phyloP scores from a whole-genome alignment of 1,140 invertebrate species.

The Temnothorax curvispinosus region DNA sequence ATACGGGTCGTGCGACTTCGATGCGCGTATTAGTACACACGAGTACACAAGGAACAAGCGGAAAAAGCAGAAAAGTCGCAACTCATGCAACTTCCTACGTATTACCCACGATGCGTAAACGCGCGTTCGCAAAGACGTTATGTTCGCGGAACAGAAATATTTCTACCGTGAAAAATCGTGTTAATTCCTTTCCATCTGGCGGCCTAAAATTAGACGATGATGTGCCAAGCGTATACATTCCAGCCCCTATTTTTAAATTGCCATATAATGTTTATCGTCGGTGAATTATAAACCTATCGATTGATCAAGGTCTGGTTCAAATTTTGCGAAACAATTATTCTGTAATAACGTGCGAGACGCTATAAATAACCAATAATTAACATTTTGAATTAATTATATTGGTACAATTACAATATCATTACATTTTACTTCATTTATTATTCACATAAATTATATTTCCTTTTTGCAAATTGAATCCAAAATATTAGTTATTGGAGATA shows the following conservation, averaged over 20 bases:
- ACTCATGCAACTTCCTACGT: constrained; percentile 14
- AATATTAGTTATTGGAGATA: background rate
- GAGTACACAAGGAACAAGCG: constrained; percentile 10
- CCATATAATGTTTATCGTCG: background rate
- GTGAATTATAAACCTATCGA: background rate
- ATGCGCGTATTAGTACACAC: constrained; percentile 40
- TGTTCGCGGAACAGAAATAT: constrained; percentile 8
- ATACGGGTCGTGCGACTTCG: constrained; percentile 27
- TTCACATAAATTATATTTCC: constrained; percentile 12
- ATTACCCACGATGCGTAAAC: background rate
- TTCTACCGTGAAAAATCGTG: constrained; percentile 5
- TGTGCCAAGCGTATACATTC: background rate
- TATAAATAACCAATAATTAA: constrained; percentile 45
- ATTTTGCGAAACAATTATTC: constrained; percentile 32
- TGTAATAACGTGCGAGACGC: background rate
- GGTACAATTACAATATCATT: constrained; percentile 7
- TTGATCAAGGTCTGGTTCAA: background rate
- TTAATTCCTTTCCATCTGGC: constrained; percentile 32
- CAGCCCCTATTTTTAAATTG: constrained; percentile 17
- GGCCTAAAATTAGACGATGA: constrained; percentile 16
- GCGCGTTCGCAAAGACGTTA: constrained; percentile 4
- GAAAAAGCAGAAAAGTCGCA: constrained; percentile 38
- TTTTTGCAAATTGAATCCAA: background rate
- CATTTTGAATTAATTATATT: constrained; percentile 36
- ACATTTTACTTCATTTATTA: constrained; percentile 12